Evolutionary conservation across 2,113 vertebrate species (phyloP).

Genomic region (Eudyptes chrysolophus): DNA sequence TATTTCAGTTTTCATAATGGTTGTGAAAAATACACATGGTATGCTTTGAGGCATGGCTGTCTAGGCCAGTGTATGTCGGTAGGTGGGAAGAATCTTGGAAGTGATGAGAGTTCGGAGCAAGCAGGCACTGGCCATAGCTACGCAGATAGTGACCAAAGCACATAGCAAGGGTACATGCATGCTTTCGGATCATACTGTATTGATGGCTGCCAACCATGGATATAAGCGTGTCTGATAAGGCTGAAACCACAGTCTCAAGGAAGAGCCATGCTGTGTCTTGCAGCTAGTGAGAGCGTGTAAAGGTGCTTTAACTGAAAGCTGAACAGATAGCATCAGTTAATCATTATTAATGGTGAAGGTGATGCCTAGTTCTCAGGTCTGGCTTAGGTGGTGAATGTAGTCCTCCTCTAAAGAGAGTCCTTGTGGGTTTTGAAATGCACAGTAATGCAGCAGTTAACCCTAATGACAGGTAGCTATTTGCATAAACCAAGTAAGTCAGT

Average conservation of each 20-base stretch:
- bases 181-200: background rate
- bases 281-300: background rate
- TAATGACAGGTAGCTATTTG: background rate
- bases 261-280: background rate
- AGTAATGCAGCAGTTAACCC: background rate
- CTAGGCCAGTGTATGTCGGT: background rate
- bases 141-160: background rate
- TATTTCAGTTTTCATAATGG: background rate
- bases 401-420: background rate
- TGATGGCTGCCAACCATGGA: background rate
- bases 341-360: background rate
- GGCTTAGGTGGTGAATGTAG: background rate
- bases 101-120: background rate
- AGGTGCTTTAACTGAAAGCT: background rate
- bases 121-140: background rate
- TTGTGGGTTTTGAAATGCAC: background rate
- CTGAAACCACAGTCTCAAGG: background rate
- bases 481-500: background rate
- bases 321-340: background rate
- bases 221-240: background rate
- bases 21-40: background rate
- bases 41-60: background rate
- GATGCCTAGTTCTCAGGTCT: background rate
- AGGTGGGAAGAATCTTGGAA: background rate
- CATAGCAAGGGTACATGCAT: rapidly evolving